These are phyloP conservation scores for Lochmaea crataegi DNA, from an alignment of 2,888 invertebrate species.

Conservation along the genomic window DNA sequence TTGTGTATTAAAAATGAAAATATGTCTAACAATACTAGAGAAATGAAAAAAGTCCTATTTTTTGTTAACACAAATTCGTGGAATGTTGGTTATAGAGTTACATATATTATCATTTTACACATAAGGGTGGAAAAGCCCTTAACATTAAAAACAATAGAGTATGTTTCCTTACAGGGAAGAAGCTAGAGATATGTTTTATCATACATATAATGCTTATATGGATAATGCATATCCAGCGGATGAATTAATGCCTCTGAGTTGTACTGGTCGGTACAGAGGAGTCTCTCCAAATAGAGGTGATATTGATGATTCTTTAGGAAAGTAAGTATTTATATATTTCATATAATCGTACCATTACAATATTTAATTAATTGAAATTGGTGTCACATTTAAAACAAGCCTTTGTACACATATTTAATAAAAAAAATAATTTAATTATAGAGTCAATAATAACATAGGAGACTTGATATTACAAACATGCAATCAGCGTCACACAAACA, in stretches of 20 bases:
- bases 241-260: constrained; percentile 97
- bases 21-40: not conserved
- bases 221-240: constrained; percentile 98
- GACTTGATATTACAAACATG: not conserved
- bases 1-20: too few species aligned
- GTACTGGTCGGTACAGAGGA: constrained; percentile 91
- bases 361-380: too few species aligned
- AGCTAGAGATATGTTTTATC: constrained; percentile 95
- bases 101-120: too few species aligned
- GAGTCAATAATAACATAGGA: not conserved
- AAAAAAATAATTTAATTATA: not conserved
- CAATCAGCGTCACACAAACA: not conserved
- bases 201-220: constrained; percentile 96
- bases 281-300: constrained; percentile 93
- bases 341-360: too few species aligned
- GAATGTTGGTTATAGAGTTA: too few species aligned
- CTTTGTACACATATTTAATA: not conserved
- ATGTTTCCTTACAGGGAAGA: constrained; percentile 76
- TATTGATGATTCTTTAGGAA: constrained; percentile 96
- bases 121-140: too few species aligned
- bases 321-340: constrained; percentile 74
- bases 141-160: not conserved
- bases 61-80: too few species aligned
- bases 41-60: not conserved
- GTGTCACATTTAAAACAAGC: not conserved